Evolutionary conservation across 2,113 vertebrate species (phyloP).

Genomic region (Tetrax tetrax): DNA sequence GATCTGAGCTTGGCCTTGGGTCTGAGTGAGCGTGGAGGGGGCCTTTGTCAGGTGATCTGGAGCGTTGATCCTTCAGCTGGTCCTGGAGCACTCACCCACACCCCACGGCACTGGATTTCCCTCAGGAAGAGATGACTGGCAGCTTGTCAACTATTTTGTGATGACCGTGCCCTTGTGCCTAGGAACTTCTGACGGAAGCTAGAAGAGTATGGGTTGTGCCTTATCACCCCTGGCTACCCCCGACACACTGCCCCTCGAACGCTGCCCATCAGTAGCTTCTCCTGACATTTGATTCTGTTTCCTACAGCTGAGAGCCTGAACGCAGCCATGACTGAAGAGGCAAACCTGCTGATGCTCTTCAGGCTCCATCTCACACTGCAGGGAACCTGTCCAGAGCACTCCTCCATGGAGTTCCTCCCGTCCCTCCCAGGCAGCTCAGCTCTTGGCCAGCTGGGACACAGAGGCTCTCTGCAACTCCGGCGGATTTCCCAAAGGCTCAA

Average conservation of each 20-base stretch:
- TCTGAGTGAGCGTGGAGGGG: neutral
- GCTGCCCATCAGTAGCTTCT: neutral
- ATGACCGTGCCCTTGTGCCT: neutral
- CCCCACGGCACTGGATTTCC: neutral
- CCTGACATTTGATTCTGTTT: neutral
- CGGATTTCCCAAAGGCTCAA: slow-evolving; percentile 4
- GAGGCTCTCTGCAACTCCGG: neutral
- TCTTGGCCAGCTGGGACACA: neutral
- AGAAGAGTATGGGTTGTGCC: neutral
- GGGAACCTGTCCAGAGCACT: neutral
- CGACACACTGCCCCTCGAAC: rapidly evolving
- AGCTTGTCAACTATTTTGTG: neutral
- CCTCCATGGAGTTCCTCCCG: neutral
- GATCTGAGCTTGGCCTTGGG: neutral
- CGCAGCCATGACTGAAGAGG: neutral
- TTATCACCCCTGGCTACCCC: neutral
- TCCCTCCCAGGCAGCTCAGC: neutral
- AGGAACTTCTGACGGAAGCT: neutral
- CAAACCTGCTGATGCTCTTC: neutral
- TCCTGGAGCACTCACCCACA: neutral
- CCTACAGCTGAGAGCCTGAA: neutral
- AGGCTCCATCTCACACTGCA: neutral
- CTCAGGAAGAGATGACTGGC: neutral
- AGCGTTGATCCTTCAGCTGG: neutral
- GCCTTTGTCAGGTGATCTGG: neutral